phyloP scores from a whole-genome alignment of 2,113 vertebrate species.

The Cariama cristata region DNA sequence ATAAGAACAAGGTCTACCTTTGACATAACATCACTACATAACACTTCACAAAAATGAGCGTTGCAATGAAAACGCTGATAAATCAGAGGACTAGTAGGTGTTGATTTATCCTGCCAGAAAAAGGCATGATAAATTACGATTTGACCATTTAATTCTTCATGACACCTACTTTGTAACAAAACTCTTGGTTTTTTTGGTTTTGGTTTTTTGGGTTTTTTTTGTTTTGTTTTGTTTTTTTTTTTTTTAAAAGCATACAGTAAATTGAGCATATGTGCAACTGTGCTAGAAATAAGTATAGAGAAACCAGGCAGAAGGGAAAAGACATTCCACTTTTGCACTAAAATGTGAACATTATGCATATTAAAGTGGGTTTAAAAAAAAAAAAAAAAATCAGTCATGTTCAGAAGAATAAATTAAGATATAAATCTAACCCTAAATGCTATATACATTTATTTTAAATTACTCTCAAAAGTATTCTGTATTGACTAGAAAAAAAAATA shows the following conservation, averaged over 20 bases:
- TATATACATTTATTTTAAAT: not conserved
- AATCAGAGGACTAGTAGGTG: conserved; percentile 17
- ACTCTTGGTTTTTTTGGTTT: not conserved
- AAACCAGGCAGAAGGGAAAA: conserved; percentile 22
- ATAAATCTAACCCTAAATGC: conserved; percentile 32
- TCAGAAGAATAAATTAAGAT: conserved; percentile 35
- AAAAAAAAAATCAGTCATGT: not conserved
- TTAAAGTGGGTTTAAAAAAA: not conserved
- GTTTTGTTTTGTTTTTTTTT: not conserved
- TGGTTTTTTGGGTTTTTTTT: too few species aligned
- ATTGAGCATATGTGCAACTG: not conserved
- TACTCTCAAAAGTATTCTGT: conserved; percentile 31
- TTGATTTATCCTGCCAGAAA: conserved; percentile 37
- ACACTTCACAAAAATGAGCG: not conserved
- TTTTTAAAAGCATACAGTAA: not conserved
- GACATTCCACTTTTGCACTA: not conserved
- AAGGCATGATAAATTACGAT: not conserved
- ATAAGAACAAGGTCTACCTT: conserved; percentile 42
- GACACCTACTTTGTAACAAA: conserved; percentile 41
- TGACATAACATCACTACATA: not conserved
- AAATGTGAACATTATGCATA: conserved; percentile 7
- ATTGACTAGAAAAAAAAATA: conserved; percentile 24
- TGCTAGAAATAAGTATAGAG: not conserved
- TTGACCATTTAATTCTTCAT: not conserved
- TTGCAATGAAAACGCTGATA: conserved; percentile 11